Evolutionary conservation across 2,888 invertebrate genomes (phyloP).

Genomic region (Lumbricus terrestris): DNA sequence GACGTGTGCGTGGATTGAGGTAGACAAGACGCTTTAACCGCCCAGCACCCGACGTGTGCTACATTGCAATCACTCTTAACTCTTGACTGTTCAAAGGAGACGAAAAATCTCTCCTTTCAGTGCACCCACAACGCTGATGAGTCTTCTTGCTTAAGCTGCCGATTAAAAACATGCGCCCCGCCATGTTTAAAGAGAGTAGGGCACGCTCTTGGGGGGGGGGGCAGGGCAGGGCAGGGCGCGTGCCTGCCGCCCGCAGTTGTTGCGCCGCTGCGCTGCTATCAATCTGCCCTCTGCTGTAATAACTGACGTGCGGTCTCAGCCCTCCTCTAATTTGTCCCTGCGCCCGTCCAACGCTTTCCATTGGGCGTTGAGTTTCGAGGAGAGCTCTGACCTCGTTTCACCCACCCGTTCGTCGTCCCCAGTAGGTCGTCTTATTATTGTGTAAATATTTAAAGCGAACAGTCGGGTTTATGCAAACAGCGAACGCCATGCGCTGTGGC

Average conservation of each 20-base stretch:
- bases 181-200: not conserved
- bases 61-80: not conserved
- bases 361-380: not conserved
- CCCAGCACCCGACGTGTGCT: not conserved
- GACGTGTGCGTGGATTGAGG: not conserved
- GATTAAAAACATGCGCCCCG: not conserved
- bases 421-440: not conserved
- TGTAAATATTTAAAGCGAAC: not conserved
- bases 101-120: not conserved
- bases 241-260: not conserved
- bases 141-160: not conserved
- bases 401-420: too few relatives aligned
- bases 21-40: not conserved
- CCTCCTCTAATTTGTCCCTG: not conserved
- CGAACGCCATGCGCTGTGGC: not conserved
- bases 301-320: not conserved
- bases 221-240: not conserved
- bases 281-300: not conserved
- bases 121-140: not conserved
- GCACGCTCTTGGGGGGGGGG: not conserved
- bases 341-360: not conserved
- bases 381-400: not conserved
- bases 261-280: not conserved
- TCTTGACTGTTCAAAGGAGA: not conserved
- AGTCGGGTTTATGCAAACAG: conserved; percentile 3